Percentiles rank a stretch among this genome's conserved stretches.
These are phyloP conservation scores for Imbricaverruca yamaguchii DNA, from an alignment of 2,888 invertebrate species.

Conservation along the genomic window DNA sequence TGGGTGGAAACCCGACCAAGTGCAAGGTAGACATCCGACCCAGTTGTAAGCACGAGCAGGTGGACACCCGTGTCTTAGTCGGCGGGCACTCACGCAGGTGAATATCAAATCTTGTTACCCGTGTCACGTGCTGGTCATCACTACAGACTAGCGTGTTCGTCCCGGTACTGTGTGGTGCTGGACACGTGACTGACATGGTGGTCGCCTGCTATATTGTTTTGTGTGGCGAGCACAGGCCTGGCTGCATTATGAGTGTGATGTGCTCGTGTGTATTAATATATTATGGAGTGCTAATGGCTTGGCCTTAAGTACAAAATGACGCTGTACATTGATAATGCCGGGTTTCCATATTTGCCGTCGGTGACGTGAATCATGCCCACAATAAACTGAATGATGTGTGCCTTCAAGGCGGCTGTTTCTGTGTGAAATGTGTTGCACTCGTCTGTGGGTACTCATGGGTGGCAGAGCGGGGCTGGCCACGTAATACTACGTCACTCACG, in stretches of 20 bases:
- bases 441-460: too few relatives aligned
- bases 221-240: background rate
- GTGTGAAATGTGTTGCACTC: too few relatives aligned
- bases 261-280: background rate
- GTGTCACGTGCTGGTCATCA: too few relatives aligned
- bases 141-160: background rate
- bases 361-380: constrained; percentile 1
- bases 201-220: background rate
- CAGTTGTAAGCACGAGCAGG: too few relatives aligned
- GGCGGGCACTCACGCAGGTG: too few relatives aligned
- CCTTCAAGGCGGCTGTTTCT: too few relatives aligned
- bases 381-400: constrained; percentile 4
- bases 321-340: background rate
- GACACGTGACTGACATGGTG: background rate
- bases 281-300: constrained; percentile 9
- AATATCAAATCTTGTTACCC: too few relatives aligned
- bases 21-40: too few relatives aligned
- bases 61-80: too few relatives aligned
- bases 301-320: constrained; percentile 5
- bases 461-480: too few relatives aligned
- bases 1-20: too few relatives aligned
- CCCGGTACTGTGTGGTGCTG: background rate
- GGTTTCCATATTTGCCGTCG: background rate
- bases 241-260: background rate
- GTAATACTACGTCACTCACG: too few relatives aligned